Evolutionary conservation across 2,888 invertebrate genomes (phyloP).

Genomic region (Zootermopsis nevadensis): DNA sequence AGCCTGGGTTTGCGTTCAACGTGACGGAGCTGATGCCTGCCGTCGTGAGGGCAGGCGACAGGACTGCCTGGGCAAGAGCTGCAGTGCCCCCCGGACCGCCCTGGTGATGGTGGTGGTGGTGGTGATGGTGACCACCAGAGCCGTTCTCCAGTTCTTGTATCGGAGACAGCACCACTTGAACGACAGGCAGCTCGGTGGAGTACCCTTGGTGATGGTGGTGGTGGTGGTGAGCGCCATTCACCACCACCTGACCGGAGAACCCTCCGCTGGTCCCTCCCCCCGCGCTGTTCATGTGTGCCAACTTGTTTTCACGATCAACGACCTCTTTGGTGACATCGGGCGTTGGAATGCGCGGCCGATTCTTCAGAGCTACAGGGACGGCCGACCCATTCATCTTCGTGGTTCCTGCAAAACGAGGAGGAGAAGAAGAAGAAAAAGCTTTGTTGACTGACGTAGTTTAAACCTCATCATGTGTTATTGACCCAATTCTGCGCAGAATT

Average conservation of each 20-base stretch:
- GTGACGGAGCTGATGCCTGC: slow-evolving; percentile 60
- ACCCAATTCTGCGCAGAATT: too few relatives aligned
- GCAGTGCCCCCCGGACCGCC: slow-evolving; percentile 68
- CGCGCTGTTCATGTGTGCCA: slow-evolving; percentile 61
- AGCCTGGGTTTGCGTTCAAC: slow-evolving; percentile 63
- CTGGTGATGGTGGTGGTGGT: slow-evolving; percentile 19
- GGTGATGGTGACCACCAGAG: slow-evolving; percentile 62
- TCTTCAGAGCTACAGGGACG: slow-evolving; percentile 75
- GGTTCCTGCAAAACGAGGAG: slow-evolving; percentile 71
- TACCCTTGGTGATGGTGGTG: slow-evolving; percentile 57
- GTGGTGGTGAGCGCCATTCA: slow-evolving; percentile 58
- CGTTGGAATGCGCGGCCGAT: slow-evolving; percentile 88
- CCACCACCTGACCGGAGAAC: background rate
- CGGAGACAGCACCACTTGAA: slow-evolving; percentile 82
- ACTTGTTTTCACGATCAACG: slow-evolving; percentile 75
- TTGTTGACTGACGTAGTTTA: too few relatives aligned
- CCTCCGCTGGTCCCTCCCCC: background rate
- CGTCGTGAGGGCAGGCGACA: slow-evolving; percentile 71
- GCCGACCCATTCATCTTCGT: slow-evolving; percentile 77
- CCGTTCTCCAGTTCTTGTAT: slow-evolving; percentile 86
- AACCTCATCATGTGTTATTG: too few relatives aligned
- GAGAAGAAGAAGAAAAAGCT: too few relatives aligned
- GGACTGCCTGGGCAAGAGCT: slow-evolving; percentile 82
- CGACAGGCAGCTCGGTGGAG: slow-evolving; percentile 74
- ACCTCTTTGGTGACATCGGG: slow-evolving; percentile 88